Evolutionary conservation across 92 coral and sea anemone species (phyloP).

Genomic region (Epizoanthus illoricatus): DNA sequence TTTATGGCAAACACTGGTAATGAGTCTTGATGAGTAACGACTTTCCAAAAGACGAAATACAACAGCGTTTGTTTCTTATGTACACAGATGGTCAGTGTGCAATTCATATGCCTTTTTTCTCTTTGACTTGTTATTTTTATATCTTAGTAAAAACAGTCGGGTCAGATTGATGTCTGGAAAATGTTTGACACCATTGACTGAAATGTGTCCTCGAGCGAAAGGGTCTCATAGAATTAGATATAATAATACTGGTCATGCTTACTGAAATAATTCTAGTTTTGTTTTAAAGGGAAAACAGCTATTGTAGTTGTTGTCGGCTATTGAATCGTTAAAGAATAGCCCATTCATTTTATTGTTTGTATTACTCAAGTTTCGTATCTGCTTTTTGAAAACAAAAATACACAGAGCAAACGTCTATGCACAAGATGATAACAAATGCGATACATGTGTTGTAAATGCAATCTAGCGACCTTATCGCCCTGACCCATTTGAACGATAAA

Average conservation of each 20-base stretch:
- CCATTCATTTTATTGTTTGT: not conserved
- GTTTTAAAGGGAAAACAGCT: not conserved
- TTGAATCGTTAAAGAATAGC: not conserved
- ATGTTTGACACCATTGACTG: not conserved
- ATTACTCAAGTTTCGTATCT: not conserved
- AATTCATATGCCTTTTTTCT: not conserved
- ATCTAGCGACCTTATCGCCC: not conserved
- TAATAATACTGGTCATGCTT: not conserved
- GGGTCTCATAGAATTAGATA: not conserved
- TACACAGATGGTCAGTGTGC: conserved; percentile 1
- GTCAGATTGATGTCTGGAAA: not conserved
- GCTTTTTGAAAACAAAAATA: not conserved
- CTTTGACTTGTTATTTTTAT: not conserved
- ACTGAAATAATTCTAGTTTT: not conserved
- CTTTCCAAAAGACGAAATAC: conserved; percentile 11
- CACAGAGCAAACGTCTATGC: not conserved
- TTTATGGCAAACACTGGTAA: not conserved
- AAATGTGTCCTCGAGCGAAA: not conserved
- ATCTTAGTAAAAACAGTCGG: not conserved
- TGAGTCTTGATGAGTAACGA: conserved; percentile 1
- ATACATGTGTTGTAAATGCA: no score
- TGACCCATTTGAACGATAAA: not conserved
- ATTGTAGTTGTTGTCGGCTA: no score
- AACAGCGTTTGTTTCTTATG: not conserved
- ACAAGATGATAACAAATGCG: not conserved